Evolutionary conservation across 2,797 vertebrate species (phyloP).

Genomic region (Streptopelia turtur): DNA sequence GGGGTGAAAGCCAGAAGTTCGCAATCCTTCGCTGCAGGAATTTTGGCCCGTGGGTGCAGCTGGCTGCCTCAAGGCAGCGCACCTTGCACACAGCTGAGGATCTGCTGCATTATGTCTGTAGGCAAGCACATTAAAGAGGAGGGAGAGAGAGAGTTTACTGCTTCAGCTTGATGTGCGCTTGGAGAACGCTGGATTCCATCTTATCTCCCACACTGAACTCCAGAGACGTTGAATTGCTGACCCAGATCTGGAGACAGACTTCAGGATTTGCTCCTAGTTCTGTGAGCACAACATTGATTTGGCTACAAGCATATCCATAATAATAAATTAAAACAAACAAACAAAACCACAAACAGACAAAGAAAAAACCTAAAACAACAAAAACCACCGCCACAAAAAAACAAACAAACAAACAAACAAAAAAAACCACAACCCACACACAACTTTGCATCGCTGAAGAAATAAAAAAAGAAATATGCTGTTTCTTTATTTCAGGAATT

Average conservation of each 20-base stretch:
- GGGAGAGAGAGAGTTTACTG: background rate
- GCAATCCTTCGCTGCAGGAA: background rate
- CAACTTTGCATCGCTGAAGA: background rate
- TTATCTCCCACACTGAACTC: background rate
- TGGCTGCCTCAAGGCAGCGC: background rate
- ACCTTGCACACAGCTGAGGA: constrained; percentile 36
- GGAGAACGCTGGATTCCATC: background rate
- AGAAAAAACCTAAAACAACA: too few relatives aligned
- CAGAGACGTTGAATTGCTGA: background rate
- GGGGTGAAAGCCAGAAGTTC: background rate
- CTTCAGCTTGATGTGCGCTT: background rate
- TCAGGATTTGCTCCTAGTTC: background rate
- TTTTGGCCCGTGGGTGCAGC: constrained; percentile 13
- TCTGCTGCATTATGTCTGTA: background rate
- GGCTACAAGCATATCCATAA: background rate
- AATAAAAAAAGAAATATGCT: background rate
- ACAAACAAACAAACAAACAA: background rate
- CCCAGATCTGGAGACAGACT: background rate
- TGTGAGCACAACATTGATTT: background rate
- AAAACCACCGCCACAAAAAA: too few relatives aligned
- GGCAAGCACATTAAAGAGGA: background rate
- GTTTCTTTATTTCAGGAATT: background rate
- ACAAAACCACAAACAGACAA: too few relatives aligned
- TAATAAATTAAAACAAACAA: background rate
- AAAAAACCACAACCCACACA: too few relatives aligned